Evolutionary conservation across 2,113 vertebrate genomes (phyloP).

Genomic region (Pholis gunnellus): DNA sequence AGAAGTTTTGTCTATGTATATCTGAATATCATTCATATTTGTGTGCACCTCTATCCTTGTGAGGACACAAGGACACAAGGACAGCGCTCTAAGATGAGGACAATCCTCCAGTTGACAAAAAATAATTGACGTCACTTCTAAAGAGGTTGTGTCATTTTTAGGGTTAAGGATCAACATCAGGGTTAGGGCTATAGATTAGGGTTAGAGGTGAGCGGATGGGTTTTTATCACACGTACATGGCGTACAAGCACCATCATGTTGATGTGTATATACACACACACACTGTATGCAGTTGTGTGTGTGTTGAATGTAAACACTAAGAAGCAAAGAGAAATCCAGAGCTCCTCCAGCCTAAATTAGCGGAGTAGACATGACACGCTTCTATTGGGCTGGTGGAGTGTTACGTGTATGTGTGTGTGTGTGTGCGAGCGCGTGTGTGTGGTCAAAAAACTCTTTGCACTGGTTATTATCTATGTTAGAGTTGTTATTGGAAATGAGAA

Average conservation of each 20-base stretch:
- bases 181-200: conserved; percentile 5
- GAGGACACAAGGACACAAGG: conserved; percentile 45
- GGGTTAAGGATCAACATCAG: conserved; percentile 19
- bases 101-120: conserved; percentile 22
- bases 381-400: conserved; percentile 15
- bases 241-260: not conserved
- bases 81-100: conserved; percentile 20
- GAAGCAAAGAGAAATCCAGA: conserved; percentile 25
- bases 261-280: not conserved
- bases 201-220: not conserved
- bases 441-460: conserved; percentile 10
- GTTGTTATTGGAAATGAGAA: conserved; percentile 1
- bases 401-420: conserved; percentile 9
- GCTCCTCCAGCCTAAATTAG: conserved; percentile 59
- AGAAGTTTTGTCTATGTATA: not conserved
- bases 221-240: not conserved
- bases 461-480: conserved; percentile 1
- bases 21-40: conserved; percentile 9
- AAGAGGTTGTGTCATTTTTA: conserved; percentile 31
- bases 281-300: conserved; percentile 1
- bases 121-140: not conserved
- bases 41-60: conserved; percentile 27
- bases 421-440: not conserved
- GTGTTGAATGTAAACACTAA: conserved; percentile 39
- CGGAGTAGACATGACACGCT: conserved; percentile 46